Percentiles rank a stretch among this genome's conserved stretches.
Evolutionary conservation across 2,797 vertebrate species (phyloP).

Genomic region (Diglossa cyanea): DNA sequence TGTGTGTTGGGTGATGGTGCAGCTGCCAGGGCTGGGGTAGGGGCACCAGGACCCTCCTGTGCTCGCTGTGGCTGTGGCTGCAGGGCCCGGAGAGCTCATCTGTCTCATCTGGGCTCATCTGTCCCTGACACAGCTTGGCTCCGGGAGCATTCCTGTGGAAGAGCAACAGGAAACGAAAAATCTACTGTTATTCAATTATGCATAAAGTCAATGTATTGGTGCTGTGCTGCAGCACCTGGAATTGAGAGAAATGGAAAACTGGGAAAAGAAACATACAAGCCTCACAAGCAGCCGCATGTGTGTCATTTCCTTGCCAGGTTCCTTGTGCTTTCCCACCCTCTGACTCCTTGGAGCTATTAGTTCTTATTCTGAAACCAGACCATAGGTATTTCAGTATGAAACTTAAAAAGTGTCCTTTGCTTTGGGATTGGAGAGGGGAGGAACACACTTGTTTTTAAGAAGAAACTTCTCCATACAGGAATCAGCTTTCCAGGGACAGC

Average conservation of each 20-base stretch:
- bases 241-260: not conserved
- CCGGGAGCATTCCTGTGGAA: not conserved
- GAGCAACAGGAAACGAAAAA: not conserved
- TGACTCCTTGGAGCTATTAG: not conserved
- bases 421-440: not conserved
- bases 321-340: accelerated
- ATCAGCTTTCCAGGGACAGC: not conserved
- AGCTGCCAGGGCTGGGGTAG: not conserved
- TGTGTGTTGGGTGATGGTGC: not conserved
- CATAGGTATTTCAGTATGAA: accelerated
- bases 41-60: not conserved
- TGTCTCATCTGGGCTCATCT: not conserved
- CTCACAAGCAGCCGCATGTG: accelerated
- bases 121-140: not conserved
- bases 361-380: not conserved
- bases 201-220: not conserved
- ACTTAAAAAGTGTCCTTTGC: not conserved
- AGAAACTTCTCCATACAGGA: not conserved
- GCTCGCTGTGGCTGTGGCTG: not conserved
- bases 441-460: not conserved
- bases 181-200: not conserved
- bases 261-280: not conserved
- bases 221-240: not conserved
- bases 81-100: not conserved
- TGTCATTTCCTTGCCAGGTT: not conserved